Percentiles rank a stretch among this genome's conserved stretches.
These are phyloP conservation scores for Psittacula cyanocephala DNA, from an alignment of 2,113 vertebrate species.

Conservation along the genomic window DNA sequence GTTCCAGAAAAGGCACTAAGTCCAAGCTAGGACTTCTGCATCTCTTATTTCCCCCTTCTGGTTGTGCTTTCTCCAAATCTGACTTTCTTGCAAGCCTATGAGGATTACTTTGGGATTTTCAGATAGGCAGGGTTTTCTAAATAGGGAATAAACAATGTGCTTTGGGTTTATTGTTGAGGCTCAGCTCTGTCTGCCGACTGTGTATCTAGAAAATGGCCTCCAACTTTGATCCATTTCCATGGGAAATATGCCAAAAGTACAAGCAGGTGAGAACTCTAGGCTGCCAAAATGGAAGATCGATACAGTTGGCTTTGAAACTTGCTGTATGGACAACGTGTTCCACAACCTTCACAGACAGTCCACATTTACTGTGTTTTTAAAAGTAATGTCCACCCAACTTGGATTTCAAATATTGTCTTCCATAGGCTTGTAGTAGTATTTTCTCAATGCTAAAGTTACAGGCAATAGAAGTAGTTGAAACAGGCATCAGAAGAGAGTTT, in stretches of 20 bases:
- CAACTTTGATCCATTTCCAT: neutral
- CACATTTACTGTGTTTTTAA: neutral
- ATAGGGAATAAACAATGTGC: neutral
- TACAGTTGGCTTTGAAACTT: neutral
- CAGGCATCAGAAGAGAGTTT: neutral
- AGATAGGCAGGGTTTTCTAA: neutral
- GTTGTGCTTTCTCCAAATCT: neutral
- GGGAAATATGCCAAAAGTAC: neutral
- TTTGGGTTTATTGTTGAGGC: neutral
- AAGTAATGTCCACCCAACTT: neutral
- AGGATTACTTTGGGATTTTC: neutral
- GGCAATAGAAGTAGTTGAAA: neutral
- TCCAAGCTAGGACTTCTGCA: neutral
- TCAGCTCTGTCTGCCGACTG: neutral
- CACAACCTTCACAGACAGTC: neutral
- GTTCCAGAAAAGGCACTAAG: neutral
- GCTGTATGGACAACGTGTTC: neutral
- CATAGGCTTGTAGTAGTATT: neutral
- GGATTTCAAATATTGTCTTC: neutral
- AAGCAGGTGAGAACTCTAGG: neutral
- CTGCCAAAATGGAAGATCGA: neutral
- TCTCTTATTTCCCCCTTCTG: neutral
- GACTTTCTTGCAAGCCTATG: accelerated
- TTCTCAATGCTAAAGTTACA: neutral
- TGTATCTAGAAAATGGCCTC: neutral